Percentiles rank a stretch among this genome's conserved stretches.
phyloP scores from a whole-genome alignment of 2,113 vertebrate species.

The Phoxinus phoxinus region DNA sequence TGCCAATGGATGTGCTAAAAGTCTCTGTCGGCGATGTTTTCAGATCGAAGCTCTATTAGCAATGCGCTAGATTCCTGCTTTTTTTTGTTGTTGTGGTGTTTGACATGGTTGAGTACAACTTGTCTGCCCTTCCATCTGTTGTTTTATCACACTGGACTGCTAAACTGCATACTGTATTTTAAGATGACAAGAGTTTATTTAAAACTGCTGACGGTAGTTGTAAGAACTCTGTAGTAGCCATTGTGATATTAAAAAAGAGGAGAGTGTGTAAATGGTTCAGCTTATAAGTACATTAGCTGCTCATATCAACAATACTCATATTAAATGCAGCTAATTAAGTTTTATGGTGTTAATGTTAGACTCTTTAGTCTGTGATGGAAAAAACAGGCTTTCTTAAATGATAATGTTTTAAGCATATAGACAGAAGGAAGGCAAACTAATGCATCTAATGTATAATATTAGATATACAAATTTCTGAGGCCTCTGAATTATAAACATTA shows the following conservation, averaged over 20 bases:
- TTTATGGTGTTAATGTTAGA: background rate
- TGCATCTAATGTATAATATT: background rate
- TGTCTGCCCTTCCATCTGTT: background rate
- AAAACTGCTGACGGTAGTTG: background rate
- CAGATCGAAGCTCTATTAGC: slow-evolving; percentile 17
- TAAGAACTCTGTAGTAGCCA: background rate
- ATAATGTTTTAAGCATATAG: background rate
- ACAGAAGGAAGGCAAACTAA: background rate
- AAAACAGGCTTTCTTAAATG: background rate
- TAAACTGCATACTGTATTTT: slow-evolving; percentile 9
- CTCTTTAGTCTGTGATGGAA: background rate
- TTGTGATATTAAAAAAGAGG: background rate
- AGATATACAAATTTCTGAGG: background rate
- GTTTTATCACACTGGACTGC: slow-evolving; percentile 4
- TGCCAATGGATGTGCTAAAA: slow-evolving; percentile 14
- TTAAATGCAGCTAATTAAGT: background rate
- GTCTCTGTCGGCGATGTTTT: background rate
- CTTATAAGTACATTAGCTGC: background rate
- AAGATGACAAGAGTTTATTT: background rate
- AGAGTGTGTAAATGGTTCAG: background rate
- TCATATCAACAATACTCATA: background rate
- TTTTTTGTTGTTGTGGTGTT: background rate
- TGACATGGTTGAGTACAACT: slow-evolving; percentile 10
- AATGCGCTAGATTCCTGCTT: background rate
- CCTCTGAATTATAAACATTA: background rate